Conservation (phyloP, 2,113 vertebrate species). For the Macrotis lagotis region DNA sequence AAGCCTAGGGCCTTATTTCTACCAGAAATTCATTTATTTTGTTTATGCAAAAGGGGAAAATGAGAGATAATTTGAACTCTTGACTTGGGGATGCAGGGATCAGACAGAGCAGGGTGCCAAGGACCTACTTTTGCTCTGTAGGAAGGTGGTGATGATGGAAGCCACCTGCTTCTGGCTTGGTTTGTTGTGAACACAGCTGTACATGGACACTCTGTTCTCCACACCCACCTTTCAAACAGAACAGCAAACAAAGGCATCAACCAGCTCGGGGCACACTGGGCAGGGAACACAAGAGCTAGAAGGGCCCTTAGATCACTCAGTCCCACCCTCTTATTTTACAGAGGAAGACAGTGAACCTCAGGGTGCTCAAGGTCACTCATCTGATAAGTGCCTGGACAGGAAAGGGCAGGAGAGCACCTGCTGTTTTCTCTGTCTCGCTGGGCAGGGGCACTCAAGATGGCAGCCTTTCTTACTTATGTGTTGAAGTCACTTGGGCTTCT, state of each 20-base stretch:
- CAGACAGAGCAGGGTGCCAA: background rate
- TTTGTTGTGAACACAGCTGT: background rate
- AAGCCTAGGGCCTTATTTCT: background rate
- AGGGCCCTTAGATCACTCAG: background rate
- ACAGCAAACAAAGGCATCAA: conserved; percentile 38
- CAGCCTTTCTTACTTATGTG: background rate
- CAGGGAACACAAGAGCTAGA: background rate
- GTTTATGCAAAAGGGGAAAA: background rate
- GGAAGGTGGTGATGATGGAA: background rate
- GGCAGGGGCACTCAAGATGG: background rate
- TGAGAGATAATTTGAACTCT: background rate
- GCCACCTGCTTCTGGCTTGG: background rate
- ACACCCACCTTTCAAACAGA: conserved; percentile 54
- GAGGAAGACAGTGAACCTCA: background rate
- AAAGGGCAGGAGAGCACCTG: background rate
- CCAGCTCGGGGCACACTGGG: background rate
- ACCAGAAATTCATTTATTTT: background rate
- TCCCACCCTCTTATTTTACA: background rate
- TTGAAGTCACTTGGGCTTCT: background rate
- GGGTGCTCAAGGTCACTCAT: background rate
- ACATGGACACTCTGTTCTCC: conserved; percentile 34
- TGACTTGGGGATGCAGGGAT: background rate
- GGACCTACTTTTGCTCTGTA: background rate
- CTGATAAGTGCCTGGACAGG: background rate
- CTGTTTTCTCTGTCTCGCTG: background rate